A percentile compares a stretch with the other conserved stretches of the same genome.
Evolutionary conservation across 2,113 vertebrate species (phyloP).

Genomic region (Paraplagusia blochii): DNA sequence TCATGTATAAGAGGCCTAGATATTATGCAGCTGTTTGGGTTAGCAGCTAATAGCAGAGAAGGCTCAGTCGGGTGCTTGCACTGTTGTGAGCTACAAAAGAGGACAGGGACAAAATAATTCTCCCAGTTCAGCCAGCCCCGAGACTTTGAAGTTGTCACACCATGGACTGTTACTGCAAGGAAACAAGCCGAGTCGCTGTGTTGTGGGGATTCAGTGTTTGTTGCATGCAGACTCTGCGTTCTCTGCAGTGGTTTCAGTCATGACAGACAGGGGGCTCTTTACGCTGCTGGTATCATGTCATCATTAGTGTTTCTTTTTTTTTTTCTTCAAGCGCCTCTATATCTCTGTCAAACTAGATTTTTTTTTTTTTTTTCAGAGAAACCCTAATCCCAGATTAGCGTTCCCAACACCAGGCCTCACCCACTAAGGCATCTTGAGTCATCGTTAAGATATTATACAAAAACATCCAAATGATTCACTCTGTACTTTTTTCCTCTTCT

Average conservation of each 20-base stretch:
- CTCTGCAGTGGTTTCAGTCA: slow-evolving; percentile 15
- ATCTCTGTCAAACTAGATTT: slow-evolving; percentile 23
- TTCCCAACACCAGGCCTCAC: slow-evolving; percentile 38
- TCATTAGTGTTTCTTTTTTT: slow-evolving; percentile 43
- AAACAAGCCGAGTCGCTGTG: slow-evolving; percentile 26
- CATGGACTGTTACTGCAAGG: slow-evolving; percentile 52
- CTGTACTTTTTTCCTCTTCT: slow-evolving; percentile 11
- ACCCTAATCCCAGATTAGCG: slow-evolving; percentile 60
- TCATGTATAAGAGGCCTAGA: slow-evolving; percentile 41
- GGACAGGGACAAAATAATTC: slow-evolving; percentile 56
- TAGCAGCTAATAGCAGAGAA: slow-evolving; percentile 50
- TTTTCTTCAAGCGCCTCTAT: slow-evolving; percentile 23
- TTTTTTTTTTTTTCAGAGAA: slow-evolving; percentile 10
- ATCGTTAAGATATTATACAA: slow-evolving; percentile 48
- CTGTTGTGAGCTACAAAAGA: slow-evolving; percentile 58
- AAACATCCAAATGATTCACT: slow-evolving; percentile 29
- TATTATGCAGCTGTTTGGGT: slow-evolving; percentile 43
- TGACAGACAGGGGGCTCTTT: slow-evolving; percentile 19
- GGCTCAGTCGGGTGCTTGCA: slow-evolving; percentile 39
- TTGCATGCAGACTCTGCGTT: slow-evolving; percentile 15
- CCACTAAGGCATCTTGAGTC: slow-evolving; percentile 50
- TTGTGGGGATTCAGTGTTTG: slow-evolving; percentile 19
- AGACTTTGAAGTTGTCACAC: slow-evolving; percentile 52
- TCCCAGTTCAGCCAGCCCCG: slow-evolving; percentile 44
- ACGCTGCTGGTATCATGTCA: slow-evolving; percentile 30